phyloP scores from a whole-genome alignment of 2,888 invertebrate genomes.

The Lottia gigantea region DNA sequence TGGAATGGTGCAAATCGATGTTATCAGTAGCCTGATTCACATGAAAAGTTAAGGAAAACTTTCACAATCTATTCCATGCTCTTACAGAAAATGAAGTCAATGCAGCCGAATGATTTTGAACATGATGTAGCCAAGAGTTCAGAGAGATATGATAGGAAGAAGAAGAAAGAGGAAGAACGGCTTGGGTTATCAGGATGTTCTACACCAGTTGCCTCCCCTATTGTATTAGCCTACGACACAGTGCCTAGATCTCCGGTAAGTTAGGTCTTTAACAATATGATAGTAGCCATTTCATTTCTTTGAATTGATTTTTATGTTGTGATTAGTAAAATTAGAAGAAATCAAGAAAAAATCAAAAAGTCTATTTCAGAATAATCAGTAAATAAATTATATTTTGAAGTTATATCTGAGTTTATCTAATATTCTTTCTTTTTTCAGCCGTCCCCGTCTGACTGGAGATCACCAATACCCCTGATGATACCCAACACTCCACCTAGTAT shows the following conservation, averaged over 20 bases:
- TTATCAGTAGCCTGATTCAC: no score
- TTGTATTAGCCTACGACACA: conserved; percentile 53
- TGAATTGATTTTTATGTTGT: no score
- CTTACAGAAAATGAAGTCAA: conserved; percentile 61
- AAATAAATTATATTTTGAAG: no score
- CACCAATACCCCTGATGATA: conserved; percentile 47
- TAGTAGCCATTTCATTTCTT: no score
- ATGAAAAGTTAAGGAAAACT: no score
- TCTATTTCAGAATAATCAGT: no score
- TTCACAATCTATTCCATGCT: no score
- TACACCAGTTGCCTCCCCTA: conserved; percentile 43
- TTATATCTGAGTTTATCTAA: no score
- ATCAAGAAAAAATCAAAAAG: no score
- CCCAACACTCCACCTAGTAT: conserved; percentile 61
- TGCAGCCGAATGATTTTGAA: conserved; percentile 65
- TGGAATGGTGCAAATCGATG: no score
- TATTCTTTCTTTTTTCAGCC: conserved; percentile 2
- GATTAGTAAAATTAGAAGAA: no score
- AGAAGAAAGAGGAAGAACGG: conserved; percentile 31
- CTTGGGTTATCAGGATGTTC: conserved; percentile 19
- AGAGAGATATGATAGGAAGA: conserved; percentile 47
- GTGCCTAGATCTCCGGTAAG: conserved; percentile 57
- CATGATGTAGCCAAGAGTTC: conserved; percentile 61
- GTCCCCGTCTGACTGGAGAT: conserved; percentile 19
- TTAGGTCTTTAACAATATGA: background rate